Evolutionary conservation across 2,888 invertebrate genomes (phyloP).

Genomic region (Sminthurides aquaticus): DNA sequence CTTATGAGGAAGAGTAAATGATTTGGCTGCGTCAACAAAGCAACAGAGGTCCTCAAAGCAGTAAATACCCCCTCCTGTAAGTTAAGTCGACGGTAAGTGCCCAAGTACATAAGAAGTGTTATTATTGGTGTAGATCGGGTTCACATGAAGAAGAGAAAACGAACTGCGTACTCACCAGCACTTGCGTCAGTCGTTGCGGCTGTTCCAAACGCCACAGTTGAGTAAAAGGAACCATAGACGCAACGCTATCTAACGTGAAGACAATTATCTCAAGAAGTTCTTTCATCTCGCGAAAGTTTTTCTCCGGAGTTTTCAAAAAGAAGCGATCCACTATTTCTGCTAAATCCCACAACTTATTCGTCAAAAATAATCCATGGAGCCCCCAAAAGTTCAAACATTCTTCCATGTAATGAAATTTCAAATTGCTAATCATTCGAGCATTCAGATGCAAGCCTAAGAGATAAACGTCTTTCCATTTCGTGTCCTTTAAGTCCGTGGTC

Average conservation of each 20-base stretch:
- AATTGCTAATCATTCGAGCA: constrained; percentile 27
- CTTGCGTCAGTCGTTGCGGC: constrained; percentile 22
- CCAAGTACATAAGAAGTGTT: not conserved
- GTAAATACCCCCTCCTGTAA: constrained; percentile 36
- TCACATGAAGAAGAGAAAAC: no score
- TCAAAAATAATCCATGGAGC: constrained; percentile 26
- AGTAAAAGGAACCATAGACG: constrained; percentile 30
- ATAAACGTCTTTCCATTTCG: constrained; percentile 33
- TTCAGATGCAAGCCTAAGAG: constrained; percentile 34
- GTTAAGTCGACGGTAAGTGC: not conserved
- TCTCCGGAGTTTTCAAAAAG: constrained; percentile 32
- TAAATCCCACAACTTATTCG: constrained; percentile 29
- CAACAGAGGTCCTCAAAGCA: constrained; percentile 32
- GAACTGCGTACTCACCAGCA: constrained; percentile 36
- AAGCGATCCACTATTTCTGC: constrained; percentile 33
- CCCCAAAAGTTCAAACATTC: constrained; percentile 40
- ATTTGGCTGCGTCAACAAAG: constrained; percentile 36
- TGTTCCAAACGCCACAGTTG: constrained; percentile 35
- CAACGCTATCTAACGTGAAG: constrained; percentile 30
- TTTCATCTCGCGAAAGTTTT: constrained; percentile 35
- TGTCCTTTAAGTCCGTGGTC: constrained; percentile 22
- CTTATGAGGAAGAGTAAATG: constrained; percentile 29
- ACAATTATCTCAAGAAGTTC: constrained; percentile 26
- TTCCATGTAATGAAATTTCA: constrained; percentile 34
- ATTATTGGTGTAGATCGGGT: no score